Evolutionary conservation across 2,113 vertebrate species (phyloP), one percentile per base, ranked within the genome.

Genomic region (Chrysemys picta): DNA sequence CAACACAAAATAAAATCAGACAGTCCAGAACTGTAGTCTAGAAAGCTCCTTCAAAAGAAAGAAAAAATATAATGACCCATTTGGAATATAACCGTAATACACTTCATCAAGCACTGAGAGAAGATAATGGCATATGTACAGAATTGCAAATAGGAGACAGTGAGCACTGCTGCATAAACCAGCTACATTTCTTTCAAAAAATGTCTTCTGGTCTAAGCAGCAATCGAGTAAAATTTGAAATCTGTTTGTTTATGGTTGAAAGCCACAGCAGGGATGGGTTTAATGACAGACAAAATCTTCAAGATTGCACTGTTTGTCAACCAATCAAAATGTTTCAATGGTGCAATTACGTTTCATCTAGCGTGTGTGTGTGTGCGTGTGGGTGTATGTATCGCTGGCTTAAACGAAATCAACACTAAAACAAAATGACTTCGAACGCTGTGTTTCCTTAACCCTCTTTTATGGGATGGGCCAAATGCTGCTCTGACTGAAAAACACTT

Each of bases 61-160:
- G 53, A 38, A 94, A 96, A 88, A 69, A n/a, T 72, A n/a, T 49
- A 95, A 87, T 10, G 62, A 88, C 79, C 57, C 85, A 75, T 75
- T 92, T 94, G 86, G 72, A 95, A 92, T 69, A 7, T 8, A 57
- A 65, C 72, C 52, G 35, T 54, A 16, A 29, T 4, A 84, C 29
- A 92, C 89, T 92, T 89, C 42, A 84, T 91, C 91, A 94, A 83
- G 50, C 29, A 56, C 49, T 57, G 62, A 38, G 3, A 56, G 72
- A 57, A 89, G 25, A 42, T 42, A 93, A 62, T 5, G 72, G 53
- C 11, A n/a, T 78, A 88, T 35, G 19, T 52, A 56, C 3, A 72
- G 82, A 85, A 85, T 80, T 53, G 88, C 57, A 92, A 24, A 69
- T 2, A 85, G 19, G 21, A 88, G 53, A 47, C 54, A 56, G 3